These are phyloP conservation scores for Campylomormyrus tamandua DNA, from an alignment of 2,113 vertebrate genomes.

Conservation along the genomic window DNA sequence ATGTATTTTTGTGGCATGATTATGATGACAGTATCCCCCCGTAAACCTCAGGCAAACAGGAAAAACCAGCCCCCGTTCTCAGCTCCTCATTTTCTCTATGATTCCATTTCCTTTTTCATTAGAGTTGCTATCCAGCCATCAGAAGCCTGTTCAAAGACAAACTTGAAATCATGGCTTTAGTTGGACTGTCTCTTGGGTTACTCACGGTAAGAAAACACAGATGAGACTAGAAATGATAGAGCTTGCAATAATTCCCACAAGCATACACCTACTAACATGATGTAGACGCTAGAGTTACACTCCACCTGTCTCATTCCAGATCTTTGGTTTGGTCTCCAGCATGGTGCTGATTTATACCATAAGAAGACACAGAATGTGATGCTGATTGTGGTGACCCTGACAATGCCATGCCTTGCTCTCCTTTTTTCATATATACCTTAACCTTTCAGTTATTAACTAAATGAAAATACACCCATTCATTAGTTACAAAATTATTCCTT, in stretches of 20 bases:
- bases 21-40: neutral
- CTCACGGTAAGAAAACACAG: constrained; percentile 73
- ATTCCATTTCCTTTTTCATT: neutral
- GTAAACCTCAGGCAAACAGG: neutral
- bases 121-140: constrained; percentile 73
- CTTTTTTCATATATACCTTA: neutral
- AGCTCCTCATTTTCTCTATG: neutral
- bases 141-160: constrained; percentile 71
- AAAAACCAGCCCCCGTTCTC: neutral
- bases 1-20: neutral
- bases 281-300: neutral
- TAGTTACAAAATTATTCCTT: neutral
- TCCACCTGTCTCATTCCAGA: constrained; percentile 50
- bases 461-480: neutral
- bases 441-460: neutral
- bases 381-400: constrained; percentile 28
- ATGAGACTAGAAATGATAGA: neutral
- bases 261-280: neutral
- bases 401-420: neutral
- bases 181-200: constrained; percentile 83
- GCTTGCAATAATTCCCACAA: neutral
- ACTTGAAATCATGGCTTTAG: constrained; percentile 78
- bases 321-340: constrained; percentile 96
- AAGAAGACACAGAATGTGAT: constrained; percentile 76
- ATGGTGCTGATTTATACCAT: constrained; percentile 90